Base-by-base conservation (phyloP, 1,140 invertebrate genomes). In the Helicoverpa zea region DNA sequence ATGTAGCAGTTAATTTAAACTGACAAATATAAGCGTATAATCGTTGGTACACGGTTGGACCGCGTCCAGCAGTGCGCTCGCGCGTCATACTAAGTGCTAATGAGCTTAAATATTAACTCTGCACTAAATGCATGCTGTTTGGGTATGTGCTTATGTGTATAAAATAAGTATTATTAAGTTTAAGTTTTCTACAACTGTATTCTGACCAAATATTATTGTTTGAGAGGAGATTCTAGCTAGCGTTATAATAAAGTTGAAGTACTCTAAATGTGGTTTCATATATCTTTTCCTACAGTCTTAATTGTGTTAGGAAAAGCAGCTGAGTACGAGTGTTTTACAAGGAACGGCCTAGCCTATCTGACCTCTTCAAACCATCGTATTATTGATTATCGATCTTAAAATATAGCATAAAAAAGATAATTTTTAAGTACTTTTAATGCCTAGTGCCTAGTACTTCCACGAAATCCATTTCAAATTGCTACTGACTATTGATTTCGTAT, bases 31-130 rank as follows among this genome's bases (percentile, higher is more conserved):
- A 54, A 72, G 68, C 49, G 23, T 52, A 70, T 70, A 52, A 70
- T 49, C 49, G 23, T 72, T 35, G 49, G 49, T 29, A 52, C 49
- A 70, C 43, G 52, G 18, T 72, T 72, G 68, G 68, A 72, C 47
- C 18, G 49, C 3, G 49, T 49, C 68, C 68, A 72, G 54, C n/a
- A 30, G 68, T 51, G 68, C 68, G 30, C 12, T 16, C 11, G 18
- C 16, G 47, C 68, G 68, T 72, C 54, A 72, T 30, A 72, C 68
- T 72, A 72, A 72, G 52, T 54, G 68, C n/a, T 72, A 72, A 72
- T 72, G 68, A 72, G 68, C 49, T 54, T 54, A 72, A 43, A 11
- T 23, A 72, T 72, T 54, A 52, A 29, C 49, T 72, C 1, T 30
- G 18, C 49, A 68, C 16, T 49, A 23, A 68, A 49, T 68, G 64